Conservation (phyloP, 2,888 invertebrate species). For the Cepaea hortensis region DNA sequence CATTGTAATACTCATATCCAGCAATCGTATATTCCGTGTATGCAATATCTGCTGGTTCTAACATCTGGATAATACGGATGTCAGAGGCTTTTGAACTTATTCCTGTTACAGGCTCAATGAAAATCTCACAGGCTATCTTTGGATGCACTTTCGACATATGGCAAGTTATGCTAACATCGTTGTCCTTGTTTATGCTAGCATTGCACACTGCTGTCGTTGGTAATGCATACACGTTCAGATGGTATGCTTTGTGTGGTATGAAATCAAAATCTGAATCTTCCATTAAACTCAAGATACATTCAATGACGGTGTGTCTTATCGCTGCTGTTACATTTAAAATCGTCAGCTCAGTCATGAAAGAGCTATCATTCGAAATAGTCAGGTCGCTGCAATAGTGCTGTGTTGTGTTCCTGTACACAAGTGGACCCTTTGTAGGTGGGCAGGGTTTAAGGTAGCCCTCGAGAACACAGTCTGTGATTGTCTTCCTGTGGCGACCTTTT, state of each 20-base stretch:
- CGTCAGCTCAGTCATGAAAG: not conserved
- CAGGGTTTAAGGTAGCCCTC: not conserved
- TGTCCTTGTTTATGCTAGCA: not conserved
- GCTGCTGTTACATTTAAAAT: not conserved
- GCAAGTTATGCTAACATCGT: not conserved
- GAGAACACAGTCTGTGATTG: not conserved
- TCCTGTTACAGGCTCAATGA: not conserved
- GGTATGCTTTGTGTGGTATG: not conserved
- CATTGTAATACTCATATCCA: not conserved
- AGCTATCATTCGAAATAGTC: not conserved
- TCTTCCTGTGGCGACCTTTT: not conserved
- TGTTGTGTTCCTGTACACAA: not conserved
- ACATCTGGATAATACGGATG: no score
- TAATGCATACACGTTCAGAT: not conserved
- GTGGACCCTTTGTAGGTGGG: no score
- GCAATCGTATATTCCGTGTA: not conserved
- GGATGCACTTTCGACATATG: not conserved
- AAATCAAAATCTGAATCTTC: not conserved
- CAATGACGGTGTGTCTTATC: not conserved
- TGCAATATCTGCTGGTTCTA: not conserved
- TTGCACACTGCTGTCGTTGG: not conserved
- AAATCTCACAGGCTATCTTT: not conserved
- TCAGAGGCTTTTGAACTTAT: not conserved
- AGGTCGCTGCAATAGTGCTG: no score
- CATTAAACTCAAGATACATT: not conserved